A percentile compares a stretch with the other conserved stretches of the same genome.
These are phyloP conservation scores for Cheirogaleus major DNA, from an alignment of 2,797 vertebrate genomes.

Conservation along the genomic window DNA sequence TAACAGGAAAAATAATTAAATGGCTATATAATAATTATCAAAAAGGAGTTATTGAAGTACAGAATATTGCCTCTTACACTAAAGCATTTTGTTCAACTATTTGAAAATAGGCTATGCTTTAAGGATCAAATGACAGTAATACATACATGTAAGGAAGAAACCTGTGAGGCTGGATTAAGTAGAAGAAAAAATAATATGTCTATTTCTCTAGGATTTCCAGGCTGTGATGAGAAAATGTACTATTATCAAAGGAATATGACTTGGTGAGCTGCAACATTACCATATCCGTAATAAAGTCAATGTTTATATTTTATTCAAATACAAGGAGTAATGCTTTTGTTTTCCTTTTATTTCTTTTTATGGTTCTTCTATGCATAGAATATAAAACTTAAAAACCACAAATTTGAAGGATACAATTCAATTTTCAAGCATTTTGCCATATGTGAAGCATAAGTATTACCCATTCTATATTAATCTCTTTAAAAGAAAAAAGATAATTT, in stretches of 20 bases:
- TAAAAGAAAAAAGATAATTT: constrained; percentile 38
- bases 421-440: constrained; percentile 48
- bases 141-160: neutral
- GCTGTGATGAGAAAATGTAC: neutral
- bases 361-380: neutral
- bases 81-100: constrained; percentile 17
- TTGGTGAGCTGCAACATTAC: neutral
- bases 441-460: neutral
- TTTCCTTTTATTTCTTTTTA: constrained; percentile 21
- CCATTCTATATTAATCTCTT: constrained; percentile 24
- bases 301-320: neutral
- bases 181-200: neutral
- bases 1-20: constrained; percentile 64
- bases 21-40: constrained; percentile 11
- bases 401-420: neutral
- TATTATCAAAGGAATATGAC: neutral
- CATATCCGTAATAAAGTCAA: neutral
- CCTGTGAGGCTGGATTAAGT: neutral
- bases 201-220: neutral
- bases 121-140: neutral
- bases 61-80: neutral
- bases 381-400: neutral
- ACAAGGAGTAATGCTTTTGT: neutral
- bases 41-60: constrained; percentile 41
- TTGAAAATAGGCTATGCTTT: neutral